phyloP scores from a whole-genome alignment of 2,797 vertebrate species.

The Platyrinchus mystaceus region DNA sequence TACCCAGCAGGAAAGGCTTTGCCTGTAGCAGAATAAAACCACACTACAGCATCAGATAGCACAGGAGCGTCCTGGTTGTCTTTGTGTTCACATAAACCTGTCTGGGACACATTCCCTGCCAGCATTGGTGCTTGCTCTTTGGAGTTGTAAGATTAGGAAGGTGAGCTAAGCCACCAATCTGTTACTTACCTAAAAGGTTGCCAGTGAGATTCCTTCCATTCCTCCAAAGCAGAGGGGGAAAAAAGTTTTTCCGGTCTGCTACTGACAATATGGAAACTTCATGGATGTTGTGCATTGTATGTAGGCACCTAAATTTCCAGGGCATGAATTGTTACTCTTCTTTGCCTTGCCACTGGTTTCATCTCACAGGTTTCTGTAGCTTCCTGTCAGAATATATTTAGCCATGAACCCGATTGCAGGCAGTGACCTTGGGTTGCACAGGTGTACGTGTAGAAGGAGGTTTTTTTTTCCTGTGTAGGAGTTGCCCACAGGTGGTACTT shows the following conservation, averaged over 20 bases:
- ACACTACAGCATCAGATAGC: background rate
- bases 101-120: background rate
- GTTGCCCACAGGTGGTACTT: background rate
- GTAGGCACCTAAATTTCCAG: background rate
- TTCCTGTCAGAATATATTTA: background rate
- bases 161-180: background rate
- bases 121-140: background rate
- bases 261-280: background rate
- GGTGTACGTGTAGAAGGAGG: background rate
- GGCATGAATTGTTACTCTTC: background rate
- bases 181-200: background rate
- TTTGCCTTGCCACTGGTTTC: background rate
- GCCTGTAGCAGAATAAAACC: background rate
- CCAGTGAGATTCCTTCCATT: background rate
- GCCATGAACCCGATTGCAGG: background rate
- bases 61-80: background rate
- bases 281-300: background rate
- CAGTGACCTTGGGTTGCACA: background rate
- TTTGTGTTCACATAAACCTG: background rate
- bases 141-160: background rate
- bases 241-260: background rate
- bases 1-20: background rate
- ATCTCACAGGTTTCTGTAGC: background rate
- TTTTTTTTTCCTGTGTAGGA: background rate
- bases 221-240: background rate